Percentiles rank a stretch among this genome's conserved stretches.
phyloP scores from a whole-genome alignment of 2,888 invertebrate species.

The Chloroclysta siterata region DNA sequence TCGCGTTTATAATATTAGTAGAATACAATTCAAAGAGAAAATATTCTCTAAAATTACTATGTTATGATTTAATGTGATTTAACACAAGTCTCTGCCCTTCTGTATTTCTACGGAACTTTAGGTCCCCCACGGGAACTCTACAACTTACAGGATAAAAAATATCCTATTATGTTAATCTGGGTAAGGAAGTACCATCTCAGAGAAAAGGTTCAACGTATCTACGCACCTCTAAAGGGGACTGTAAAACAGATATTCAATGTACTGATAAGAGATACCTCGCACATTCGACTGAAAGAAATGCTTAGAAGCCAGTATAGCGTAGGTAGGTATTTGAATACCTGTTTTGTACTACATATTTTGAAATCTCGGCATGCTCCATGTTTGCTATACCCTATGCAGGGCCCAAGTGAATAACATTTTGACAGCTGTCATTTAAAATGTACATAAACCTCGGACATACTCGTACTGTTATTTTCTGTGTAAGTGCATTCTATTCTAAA shows the following conservation, averaged over 20 bases:
- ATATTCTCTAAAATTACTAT: constrained; percentile 33
- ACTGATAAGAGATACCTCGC: constrained; percentile 47
- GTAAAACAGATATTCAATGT: constrained; percentile 50
- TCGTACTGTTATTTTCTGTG: no score
- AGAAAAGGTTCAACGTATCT: constrained; percentile 56
- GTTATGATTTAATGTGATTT: constrained; percentile 51
- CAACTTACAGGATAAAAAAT: constrained; percentile 63
- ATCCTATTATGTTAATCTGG: constrained; percentile 65
- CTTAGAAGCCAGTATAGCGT: not conserved
- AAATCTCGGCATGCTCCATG: no score
- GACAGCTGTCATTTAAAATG: no score
- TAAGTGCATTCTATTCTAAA: no score
- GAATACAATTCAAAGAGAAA: no score
- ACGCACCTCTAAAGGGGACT: constrained; percentile 53
- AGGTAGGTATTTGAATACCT: not conserved
- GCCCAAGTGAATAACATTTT: no score
- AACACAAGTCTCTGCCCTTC: constrained; percentile 49
- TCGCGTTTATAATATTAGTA: no score
- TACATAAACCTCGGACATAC: no score
- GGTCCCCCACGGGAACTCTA: constrained; percentile 58
- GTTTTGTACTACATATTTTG: not conserved
- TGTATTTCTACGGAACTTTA: constrained; percentile 56
- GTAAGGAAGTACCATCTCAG: constrained; percentile 52
- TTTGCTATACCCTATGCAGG: no score
- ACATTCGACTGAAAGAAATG: constrained; percentile 23